Conservation (phyloP, 2,888 invertebrate species). For the Eupeodes luniger region DNA sequence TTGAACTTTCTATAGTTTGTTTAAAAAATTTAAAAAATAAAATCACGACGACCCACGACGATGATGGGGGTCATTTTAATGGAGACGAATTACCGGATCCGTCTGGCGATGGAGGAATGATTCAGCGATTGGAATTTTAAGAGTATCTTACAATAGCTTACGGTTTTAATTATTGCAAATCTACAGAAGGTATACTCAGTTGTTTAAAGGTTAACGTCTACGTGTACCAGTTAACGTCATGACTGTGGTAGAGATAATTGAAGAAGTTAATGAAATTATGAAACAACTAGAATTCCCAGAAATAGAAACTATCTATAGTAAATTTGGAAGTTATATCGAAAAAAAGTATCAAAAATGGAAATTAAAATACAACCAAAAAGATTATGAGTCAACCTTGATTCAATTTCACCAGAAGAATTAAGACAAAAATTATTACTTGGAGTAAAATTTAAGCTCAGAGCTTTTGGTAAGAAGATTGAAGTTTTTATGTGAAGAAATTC, state of each 20-base stretch:
- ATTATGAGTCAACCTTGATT: neutral
- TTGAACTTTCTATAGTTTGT: slow-evolving; percentile 25
- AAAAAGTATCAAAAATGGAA: too few species aligned
- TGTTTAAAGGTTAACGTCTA: neutral
- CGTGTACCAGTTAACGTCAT: neutral
- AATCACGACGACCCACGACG: neutral
- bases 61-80: slow-evolving; percentile 3
- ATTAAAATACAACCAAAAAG: neutral
- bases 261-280: neutral
- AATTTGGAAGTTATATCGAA: neutral
- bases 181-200: neutral
- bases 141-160: slow-evolving; percentile 8
- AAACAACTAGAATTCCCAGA: neutral
- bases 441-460: neutral
- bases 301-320: neutral
- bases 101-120: neutral
- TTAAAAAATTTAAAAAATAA: neutral
- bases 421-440: neutral
- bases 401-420: neutral
- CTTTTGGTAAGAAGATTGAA: too few species aligned
- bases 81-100: slow-evolving; percentile 5
- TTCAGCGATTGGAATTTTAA: slow-evolving; percentile 12
- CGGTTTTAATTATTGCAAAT: slow-evolving; percentile 7
- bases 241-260: neutral
- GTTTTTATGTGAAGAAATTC: too few species aligned